These are phyloP conservation scores for Orius insidiosus DNA, from an alignment of 1,140 invertebrate species.

Conservation along the genomic window DNA sequence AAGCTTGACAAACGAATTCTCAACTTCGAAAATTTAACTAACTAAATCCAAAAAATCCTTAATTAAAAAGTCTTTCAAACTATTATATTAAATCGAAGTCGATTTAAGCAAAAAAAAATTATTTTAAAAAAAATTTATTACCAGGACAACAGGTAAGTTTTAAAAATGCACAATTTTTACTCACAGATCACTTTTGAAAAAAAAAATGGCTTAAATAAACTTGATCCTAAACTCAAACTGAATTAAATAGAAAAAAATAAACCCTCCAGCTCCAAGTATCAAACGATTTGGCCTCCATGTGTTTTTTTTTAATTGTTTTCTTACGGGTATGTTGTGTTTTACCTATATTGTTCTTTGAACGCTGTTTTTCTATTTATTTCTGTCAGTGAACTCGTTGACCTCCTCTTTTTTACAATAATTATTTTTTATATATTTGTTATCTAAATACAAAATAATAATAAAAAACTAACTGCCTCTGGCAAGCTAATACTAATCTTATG, in stretches of 20 bases:
- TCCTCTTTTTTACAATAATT: slow-evolving; percentile 8
- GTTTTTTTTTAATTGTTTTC: slow-evolving; percentile 22
- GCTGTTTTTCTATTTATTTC: background rate
- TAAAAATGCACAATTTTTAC: background rate
- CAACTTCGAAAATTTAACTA: too few species aligned
- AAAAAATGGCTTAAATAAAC: slow-evolving; percentile 6
- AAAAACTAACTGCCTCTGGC: slow-evolving; percentile 3
- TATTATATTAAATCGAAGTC: too few species aligned
- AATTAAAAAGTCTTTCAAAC: too few species aligned
- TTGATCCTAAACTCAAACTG: slow-evolving; percentile 10
- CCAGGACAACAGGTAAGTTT: slow-evolving; percentile 6
- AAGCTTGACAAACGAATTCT: too few species aligned
- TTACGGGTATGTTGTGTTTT: slow-evolving; percentile 4
- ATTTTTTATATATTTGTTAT: background rate
- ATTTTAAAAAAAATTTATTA: too few species aligned
- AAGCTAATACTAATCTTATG: slow-evolving; percentile 2
- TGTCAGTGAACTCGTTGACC: slow-evolving; percentile 9
- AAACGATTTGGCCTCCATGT: slow-evolving; percentile 29
- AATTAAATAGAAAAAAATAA: slow-evolving; percentile 12
- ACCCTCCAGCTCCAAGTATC: slow-evolving; percentile 31
- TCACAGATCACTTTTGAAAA: background rate
- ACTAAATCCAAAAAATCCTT: too few species aligned
- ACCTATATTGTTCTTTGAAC: background rate
- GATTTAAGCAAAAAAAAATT: too few species aligned
- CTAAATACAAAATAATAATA: slow-evolving; percentile 1